Conservation (phyloP, 2,797 vertebrate species). For the Gymnoscopelus microlampas region DNA sequence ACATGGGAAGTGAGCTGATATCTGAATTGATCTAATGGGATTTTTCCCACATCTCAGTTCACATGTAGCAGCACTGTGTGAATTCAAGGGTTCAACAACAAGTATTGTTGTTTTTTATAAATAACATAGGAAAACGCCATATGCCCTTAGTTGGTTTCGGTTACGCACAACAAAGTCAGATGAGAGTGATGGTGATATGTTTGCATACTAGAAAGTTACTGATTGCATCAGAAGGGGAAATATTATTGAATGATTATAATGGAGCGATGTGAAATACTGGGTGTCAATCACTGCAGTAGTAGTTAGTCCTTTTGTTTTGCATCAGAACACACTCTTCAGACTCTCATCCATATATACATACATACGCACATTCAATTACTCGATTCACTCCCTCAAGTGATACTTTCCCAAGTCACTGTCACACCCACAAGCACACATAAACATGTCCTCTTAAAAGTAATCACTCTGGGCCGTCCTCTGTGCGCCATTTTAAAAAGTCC, state of each 20-base stretch:
- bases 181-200: constrained; percentile 66
- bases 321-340: constrained; percentile 49
- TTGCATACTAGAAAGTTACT: constrained; percentile 38
- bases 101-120: constrained; percentile 7
- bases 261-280: constrained; percentile 65
- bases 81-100: neutral
- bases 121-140: constrained; percentile 12
- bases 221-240: constrained; percentile 29
- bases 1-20: constrained; percentile 8
- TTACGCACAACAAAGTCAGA: constrained; percentile 33
- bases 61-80: constrained; percentile 4
- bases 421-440: constrained; percentile 9
- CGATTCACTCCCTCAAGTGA: constrained; percentile 36
- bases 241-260: neutral
- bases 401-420: constrained; percentile 22
- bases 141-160: constrained; percentile 9
- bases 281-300: constrained; percentile 66
- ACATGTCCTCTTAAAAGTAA: constrained; percentile 7
- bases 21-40: neutral
- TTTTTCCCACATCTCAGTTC: constrained; percentile 12
- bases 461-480: constrained; percentile 88
- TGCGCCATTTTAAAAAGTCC: constrained; percentile 92
- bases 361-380: constrained; percentile 39
- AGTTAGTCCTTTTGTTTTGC: constrained; percentile 58
- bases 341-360: constrained; percentile 44